These are phyloP conservation scores for Nycticryphes semicollaris DNA, from an alignment of 2,113 vertebrate genomes.

Conservation along the genomic window DNA sequence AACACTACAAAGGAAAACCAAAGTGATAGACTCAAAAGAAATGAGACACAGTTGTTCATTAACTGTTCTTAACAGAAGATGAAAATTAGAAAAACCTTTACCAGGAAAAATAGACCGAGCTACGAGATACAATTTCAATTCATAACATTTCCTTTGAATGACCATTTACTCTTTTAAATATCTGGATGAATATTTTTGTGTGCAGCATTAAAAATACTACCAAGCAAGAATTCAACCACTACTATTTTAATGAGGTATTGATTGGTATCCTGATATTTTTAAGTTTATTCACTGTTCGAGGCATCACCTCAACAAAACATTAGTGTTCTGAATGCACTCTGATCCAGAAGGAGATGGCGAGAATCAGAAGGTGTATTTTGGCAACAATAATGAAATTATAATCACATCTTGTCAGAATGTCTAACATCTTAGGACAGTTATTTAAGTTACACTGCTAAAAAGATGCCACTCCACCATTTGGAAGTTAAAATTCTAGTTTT, in stretches of 20 bases:
- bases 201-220: background rate
- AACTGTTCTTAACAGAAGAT: background rate
- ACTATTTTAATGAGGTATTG: background rate
- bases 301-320: background rate
- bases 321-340: background rate
- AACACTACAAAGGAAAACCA: background rate
- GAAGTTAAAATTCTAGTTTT: background rate
- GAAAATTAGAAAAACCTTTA: background rate
- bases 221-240: background rate
- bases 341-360: background rate
- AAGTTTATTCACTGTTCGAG: background rate
- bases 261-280: background rate
- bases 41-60: background rate
- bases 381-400: background rate
- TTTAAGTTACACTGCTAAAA: background rate
- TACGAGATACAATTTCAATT: background rate
- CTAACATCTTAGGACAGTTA: background rate
- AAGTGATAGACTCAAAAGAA: background rate
- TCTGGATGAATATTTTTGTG: background rate
- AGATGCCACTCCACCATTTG: background rate
- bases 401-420: background rate
- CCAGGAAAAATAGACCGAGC: background rate
- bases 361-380: background rate
- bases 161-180: background rate
- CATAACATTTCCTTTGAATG: background rate